phyloP scores from a whole-genome alignment of 2,113 vertebrate genomes.

The Azemiops feae region DNA sequence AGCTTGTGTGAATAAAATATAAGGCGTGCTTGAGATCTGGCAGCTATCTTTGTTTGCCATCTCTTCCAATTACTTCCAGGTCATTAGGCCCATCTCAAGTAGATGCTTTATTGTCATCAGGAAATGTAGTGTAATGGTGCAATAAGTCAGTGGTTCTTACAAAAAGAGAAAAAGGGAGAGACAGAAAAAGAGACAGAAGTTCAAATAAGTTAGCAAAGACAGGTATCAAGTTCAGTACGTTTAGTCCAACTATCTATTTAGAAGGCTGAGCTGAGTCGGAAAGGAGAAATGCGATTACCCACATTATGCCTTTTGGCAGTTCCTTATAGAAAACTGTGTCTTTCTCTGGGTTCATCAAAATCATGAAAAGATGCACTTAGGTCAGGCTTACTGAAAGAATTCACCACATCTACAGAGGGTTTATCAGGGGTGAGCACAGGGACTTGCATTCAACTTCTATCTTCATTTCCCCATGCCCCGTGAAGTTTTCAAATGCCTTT shows the following conservation, averaged over 20 bases:
- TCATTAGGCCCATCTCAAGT: conserved; percentile 65
- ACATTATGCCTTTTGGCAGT: background rate
- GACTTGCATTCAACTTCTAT: background rate
- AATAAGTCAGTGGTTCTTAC: conserved; percentile 44
- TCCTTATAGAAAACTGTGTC: background rate
- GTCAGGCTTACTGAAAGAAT: background rate
- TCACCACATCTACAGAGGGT: background rate
- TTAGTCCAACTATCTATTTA: background rate
- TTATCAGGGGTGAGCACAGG: background rate
- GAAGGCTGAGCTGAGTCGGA: background rate
- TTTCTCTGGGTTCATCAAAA: background rate
- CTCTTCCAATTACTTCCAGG: conserved; percentile 69
- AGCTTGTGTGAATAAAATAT: conserved; percentile 62
- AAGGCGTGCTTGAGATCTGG: conserved; percentile 57
- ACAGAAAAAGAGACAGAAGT: conserved; percentile 33
- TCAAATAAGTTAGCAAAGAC: conserved; percentile 45
- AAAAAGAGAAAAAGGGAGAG: background rate
- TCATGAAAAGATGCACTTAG: background rate
- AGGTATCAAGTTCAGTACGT: background rate
- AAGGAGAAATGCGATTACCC: background rate
- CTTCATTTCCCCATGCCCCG: background rate
- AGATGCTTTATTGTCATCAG: conserved; percentile 65
- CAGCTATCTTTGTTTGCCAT: conserved; percentile 67
- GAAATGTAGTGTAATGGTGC: conserved; percentile 58
- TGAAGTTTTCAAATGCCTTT: background rate